Evolutionary conservation across 2,797 vertebrate species (phyloP).

Genomic region (Pyrocephalus nanus): DNA sequence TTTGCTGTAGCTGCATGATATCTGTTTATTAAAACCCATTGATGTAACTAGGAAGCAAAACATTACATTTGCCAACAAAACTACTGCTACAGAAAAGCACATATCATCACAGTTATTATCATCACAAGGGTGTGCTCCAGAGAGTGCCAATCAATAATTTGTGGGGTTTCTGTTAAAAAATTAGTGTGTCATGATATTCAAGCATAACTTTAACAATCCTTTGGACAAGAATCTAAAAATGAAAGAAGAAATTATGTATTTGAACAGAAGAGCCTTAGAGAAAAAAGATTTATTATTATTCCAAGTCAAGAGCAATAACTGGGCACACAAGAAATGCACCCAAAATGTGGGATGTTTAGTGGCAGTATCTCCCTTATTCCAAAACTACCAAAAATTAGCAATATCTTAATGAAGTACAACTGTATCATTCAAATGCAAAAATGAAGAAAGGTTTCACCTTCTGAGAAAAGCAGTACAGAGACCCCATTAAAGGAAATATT

Average conservation of each 20-base stretch:
- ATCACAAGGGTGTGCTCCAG: slow-evolving; percentile 43
- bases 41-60: slow-evolving; percentile 62
- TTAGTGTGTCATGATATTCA: slow-evolving; percentile 8
- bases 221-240: background rate
- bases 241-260: background rate
- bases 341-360: background rate
- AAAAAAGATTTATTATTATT: background rate
- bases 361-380: background rate
- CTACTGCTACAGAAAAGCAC: slow-evolving; percentile 63
- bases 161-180: background rate
- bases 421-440: background rate
- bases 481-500: background rate
- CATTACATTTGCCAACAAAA: slow-evolving; percentile 68
- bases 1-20: slow-evolving; percentile 37
- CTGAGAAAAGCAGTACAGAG: background rate
- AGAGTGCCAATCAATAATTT: slow-evolving; percentile 43
- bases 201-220: slow-evolving; percentile 7
- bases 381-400: background rate
- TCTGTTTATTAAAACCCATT: slow-evolving; percentile 59
- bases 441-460: background rate
- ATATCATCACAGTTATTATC: slow-evolving; percentile 60
- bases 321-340: background rate
- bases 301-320: background rate
- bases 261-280: background rate
- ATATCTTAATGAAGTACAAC: background rate